These are phyloP conservation scores for Mythimna pallens DNA, from an alignment of 2,888 invertebrate genomes.

Conservation along the genomic window DNA sequence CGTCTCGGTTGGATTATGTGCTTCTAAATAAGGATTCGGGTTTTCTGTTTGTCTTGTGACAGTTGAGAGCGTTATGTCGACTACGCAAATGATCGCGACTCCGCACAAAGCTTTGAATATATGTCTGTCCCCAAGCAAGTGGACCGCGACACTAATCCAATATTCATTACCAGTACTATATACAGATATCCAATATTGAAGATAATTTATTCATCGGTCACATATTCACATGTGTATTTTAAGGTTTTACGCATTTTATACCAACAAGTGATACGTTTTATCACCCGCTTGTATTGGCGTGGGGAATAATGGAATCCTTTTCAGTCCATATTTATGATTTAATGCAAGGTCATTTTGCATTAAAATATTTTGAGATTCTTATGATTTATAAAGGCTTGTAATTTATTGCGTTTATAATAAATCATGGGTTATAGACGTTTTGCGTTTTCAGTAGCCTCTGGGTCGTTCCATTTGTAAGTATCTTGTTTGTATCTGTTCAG, in stretches of 20 bases:
- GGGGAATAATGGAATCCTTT: conserved; percentile 52
- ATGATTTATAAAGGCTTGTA: conserved; percentile 47
- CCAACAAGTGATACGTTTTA: conserved; percentile 60
- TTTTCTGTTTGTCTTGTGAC: conserved; percentile 59
- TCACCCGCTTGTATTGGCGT: conserved; percentile 45
- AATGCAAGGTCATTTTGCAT: conserved; percentile 48
- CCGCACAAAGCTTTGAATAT: conserved; percentile 43
- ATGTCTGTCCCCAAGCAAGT: conserved; percentile 23
- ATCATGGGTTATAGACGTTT: conserved; percentile 33
- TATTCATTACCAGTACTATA: conserved; percentile 44
- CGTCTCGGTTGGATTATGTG: conserved; percentile 57
- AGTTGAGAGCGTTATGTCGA: conserved; percentile 38
- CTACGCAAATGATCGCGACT: conserved; percentile 27
- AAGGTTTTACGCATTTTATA: conserved; percentile 56
- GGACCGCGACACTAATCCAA: conserved; percentile 36
- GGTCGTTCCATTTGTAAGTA: conserved; percentile 14
- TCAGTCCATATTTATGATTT: conserved; percentile 55
- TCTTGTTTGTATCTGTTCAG: conserved; percentile 15
- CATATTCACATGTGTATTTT: conserved; percentile 52
- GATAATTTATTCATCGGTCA: conserved; percentile 47
- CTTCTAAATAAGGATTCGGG: conserved; percentile 52
- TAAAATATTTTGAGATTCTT: conserved; percentile 55
- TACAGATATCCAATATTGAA: conserved; percentile 50
- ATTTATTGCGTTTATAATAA: conserved; percentile 54
- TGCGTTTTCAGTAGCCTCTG: conserved; percentile 40